Evolutionary conservation across 2,888 invertebrate species (phyloP).

Genomic region (Melangyna quadrimaculata): DNA sequence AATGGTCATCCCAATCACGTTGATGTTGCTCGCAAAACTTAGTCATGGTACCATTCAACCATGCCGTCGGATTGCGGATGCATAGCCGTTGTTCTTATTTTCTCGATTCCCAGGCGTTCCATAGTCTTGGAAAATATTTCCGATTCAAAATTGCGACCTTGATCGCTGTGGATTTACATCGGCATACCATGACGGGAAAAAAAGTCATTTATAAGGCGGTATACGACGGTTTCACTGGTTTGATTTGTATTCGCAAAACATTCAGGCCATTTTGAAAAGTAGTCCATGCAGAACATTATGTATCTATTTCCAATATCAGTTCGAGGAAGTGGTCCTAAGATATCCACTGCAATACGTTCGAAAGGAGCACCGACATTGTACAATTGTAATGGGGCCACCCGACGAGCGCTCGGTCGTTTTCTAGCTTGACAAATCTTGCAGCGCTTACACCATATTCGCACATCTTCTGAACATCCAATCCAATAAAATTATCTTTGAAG

Average conservation of each 20-base stretch:
- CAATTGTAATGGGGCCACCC: not conserved
- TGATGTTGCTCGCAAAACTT: too few species aligned
- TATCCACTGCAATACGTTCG: too few species aligned
- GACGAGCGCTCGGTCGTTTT: not conserved
- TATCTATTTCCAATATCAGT: slow-evolving; percentile 5
- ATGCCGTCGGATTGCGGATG: slow-evolving; percentile 75
- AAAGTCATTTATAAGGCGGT: slow-evolving; percentile 23
- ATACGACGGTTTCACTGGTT: slow-evolving; percentile 38
- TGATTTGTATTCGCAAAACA: slow-evolving; percentile 46
- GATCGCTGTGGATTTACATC: too few species aligned
- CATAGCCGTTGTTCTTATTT: slow-evolving; percentile 73
- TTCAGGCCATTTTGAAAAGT: slow-evolving; percentile 61
- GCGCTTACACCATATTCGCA: not conserved
- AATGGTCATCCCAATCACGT: too few species aligned
- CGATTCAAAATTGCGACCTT: too few species aligned
- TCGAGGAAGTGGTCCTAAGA: too few species aligned
- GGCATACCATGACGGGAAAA: too few species aligned
- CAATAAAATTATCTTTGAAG: slow-evolving; percentile 8
- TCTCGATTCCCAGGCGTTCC: slow-evolving; percentile 48
- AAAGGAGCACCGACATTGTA: too few species aligned
- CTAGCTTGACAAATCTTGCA: not conserved
- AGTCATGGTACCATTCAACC: slow-evolving; percentile 73
- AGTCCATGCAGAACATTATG: slow-evolving; percentile 30
- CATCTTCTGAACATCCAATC: slow-evolving; percentile 7
- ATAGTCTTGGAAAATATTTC: too few species aligned